A percentile compares a stretch with the other conserved stretches of the same genome.
phyloP scores from a whole-genome alignment of 2,113 vertebrate genomes.

The Lycaon pictus region DNA sequence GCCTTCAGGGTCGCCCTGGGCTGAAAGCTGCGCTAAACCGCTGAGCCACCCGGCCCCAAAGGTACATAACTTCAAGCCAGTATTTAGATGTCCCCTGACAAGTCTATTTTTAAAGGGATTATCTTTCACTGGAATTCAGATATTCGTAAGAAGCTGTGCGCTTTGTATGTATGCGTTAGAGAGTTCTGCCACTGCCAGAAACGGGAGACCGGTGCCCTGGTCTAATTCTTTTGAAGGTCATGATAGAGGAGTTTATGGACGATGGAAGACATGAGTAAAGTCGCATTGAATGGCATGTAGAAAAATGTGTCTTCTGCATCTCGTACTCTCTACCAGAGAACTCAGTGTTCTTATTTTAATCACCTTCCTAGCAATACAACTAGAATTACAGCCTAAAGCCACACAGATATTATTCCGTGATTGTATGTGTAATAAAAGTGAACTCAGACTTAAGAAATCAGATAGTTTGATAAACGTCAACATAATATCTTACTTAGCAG shows the following conservation, averaged over 20 bases:
- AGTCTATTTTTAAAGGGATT: background rate
- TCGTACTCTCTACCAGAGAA: background rate
- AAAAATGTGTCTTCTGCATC: background rate
- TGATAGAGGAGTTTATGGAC: background rate
- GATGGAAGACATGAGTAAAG: background rate
- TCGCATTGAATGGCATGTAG: rapidly evolving
- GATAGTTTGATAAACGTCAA: background rate
- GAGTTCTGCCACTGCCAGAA: background rate
- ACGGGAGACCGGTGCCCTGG: background rate
- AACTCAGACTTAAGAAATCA: constrained; percentile 11
- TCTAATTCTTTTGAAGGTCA: background rate
- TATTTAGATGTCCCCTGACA: background rate
- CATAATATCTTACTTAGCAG: background rate
- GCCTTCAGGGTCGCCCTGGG: too few relatives aligned
- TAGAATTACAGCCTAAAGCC: background rate
- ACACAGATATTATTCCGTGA: background rate
- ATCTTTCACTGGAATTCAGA: background rate
- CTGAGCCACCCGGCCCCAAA: background rate
- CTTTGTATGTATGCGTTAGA: background rate
- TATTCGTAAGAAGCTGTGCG: background rate
- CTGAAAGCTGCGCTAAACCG: too few relatives aligned
- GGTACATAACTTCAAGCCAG: background rate
- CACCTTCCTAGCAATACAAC: background rate
- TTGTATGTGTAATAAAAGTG: background rate
- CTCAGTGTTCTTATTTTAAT: background rate